Evolutionary conservation across 2,797 vertebrate species (phyloP).

Genomic region (Valencia hispanica): DNA sequence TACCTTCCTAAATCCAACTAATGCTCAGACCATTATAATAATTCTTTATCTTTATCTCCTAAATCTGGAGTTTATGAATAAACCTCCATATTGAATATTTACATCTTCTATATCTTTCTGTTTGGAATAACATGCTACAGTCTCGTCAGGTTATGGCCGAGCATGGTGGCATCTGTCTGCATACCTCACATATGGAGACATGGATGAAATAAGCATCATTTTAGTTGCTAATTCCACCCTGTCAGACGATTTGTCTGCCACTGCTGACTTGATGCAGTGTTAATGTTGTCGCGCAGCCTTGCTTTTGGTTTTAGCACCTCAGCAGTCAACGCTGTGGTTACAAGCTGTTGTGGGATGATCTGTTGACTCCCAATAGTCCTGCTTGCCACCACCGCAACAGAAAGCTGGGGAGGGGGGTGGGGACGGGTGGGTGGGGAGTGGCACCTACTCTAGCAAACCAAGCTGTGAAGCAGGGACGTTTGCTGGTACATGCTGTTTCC

Average conservation of each 20-base stretch:
- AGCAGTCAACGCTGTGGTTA: constrained; percentile 62
- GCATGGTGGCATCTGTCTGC: constrained; percentile 51
- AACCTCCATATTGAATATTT: constrained; percentile 24
- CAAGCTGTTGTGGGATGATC: constrained; percentile 71
- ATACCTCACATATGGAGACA: constrained; percentile 44
- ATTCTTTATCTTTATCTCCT: background rate
- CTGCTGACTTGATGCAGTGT: constrained; percentile 49
- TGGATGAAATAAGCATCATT: constrained; percentile 43
- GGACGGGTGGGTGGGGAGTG: background rate
- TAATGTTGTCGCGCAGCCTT: constrained; percentile 53
- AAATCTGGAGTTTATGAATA: background rate
- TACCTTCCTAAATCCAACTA: background rate
- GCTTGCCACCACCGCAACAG: constrained; percentile 55
- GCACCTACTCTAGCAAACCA: constrained; percentile 29
- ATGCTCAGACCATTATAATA: background rate
- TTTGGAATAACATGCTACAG: constrained; percentile 37
- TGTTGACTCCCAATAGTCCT: constrained; percentile 61
- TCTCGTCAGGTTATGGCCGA: constrained; percentile 46
- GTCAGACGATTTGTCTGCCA: constrained; percentile 43
- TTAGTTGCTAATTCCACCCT: constrained; percentile 43
- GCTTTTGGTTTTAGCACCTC: constrained; percentile 74
- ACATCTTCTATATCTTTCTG: background rate
- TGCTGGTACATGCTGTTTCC: constrained; percentile 62
- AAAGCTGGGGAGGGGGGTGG: constrained; percentile 25
- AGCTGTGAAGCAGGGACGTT: constrained; percentile 64